These are phyloP conservation scores for Plecturocebus donacophilus DNA, from an alignment of 2,113 vertebrate genomes.

Conservation along the genomic window DNA sequence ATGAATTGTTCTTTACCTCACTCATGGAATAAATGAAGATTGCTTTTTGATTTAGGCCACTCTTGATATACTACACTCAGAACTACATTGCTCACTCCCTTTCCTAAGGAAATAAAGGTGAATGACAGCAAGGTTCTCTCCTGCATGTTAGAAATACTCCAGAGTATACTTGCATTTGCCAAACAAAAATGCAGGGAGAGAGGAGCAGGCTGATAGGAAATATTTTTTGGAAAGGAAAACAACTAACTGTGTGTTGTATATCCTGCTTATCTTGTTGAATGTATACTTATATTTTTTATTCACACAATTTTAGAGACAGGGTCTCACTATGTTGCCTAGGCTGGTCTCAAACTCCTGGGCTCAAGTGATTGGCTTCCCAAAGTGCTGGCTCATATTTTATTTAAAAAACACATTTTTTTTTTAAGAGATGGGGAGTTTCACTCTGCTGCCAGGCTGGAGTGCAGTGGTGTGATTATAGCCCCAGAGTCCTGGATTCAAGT, in stretches of 20 bases:
- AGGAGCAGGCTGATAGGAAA: background rate
- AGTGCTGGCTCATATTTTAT: too few relatives aligned
- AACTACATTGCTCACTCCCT: background rate
- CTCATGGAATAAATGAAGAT: constrained; percentile 28
- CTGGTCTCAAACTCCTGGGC: too few relatives aligned
- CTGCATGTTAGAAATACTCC: background rate
- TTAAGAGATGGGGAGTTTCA: background rate
- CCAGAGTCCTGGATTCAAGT: background rate
- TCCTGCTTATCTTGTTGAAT: background rate
- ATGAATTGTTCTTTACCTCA: background rate
- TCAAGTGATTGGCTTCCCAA: too few relatives aligned
- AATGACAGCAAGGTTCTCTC: background rate
- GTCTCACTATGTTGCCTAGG: too few relatives aligned
- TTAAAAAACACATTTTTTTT: background rate
- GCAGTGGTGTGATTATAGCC: background rate
- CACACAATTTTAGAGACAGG: too few relatives aligned
- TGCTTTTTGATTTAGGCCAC: background rate
- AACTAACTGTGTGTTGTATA: background rate
- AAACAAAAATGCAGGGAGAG: background rate
- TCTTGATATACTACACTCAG: background rate
- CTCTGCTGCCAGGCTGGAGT: background rate
- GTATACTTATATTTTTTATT: background rate
- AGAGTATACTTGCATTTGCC: background rate
- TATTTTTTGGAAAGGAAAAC: constrained; percentile 27
- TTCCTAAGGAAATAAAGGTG: constrained; percentile 26